Conservation (phyloP, 92 coral and sea anemone species). For the Bergia puertoricense region DNA sequence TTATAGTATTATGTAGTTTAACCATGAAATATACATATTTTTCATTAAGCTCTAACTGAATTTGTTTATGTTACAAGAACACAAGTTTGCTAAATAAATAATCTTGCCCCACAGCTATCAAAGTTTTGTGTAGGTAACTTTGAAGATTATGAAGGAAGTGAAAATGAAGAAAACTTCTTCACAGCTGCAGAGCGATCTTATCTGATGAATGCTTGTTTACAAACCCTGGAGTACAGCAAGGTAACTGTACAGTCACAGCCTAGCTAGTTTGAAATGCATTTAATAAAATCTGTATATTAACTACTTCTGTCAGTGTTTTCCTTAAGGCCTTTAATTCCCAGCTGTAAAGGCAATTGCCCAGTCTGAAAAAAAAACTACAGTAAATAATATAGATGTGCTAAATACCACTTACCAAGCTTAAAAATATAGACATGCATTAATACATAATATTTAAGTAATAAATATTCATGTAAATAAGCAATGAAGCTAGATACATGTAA, state of each 20-base stretch:
- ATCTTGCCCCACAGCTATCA: conserved; percentile 42
- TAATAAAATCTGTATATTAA: no score
- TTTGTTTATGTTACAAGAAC: not conserved
- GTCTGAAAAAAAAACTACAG: no score
- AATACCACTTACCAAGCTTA: no score
- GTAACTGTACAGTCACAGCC: conserved; percentile 34
- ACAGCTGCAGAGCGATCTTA: conserved; percentile 88
- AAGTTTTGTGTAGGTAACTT: conserved; percentile 62
- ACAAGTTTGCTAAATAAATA: not conserved
- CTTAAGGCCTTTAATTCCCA: no score
- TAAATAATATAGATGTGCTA: no score
- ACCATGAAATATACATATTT: not conserved
- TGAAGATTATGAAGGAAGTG: conserved; percentile 75
- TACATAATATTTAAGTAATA: no score
- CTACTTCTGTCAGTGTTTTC: no score
- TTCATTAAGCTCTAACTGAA: not conserved
- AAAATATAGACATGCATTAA: no score
- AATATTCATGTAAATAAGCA: no score
- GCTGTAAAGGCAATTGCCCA: no score
- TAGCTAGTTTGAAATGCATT: no score
- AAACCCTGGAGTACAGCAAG: conserved; percentile 62
- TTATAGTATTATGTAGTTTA: not conserved
- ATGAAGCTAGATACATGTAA: no score
- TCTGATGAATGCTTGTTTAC: conserved; percentile 73
- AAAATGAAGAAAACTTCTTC: conserved; percentile 70